Percentiles rank a stretch among this genome's conserved stretches.
Evolutionary conservation across 2,797 vertebrate genomes (phyloP).

Genomic region (Cynodonichthys magdalenae): DNA sequence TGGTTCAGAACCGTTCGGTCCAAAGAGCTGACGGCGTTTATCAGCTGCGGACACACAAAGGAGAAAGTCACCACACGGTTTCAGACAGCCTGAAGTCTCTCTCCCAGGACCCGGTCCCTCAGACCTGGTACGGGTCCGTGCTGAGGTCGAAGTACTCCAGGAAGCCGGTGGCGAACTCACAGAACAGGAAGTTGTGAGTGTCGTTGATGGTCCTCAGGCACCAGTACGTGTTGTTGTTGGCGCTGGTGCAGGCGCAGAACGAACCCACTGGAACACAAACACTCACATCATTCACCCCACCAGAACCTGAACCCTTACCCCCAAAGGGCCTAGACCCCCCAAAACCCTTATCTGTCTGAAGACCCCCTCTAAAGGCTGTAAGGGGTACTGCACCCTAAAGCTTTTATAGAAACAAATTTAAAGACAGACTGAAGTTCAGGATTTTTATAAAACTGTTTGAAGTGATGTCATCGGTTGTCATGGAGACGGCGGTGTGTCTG

Average conservation of each 20-base stretch:
- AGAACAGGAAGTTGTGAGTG: slow-evolving; percentile 96
- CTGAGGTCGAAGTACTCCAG: slow-evolving; percentile 95
- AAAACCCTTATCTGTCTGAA: no score
- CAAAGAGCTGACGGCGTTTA: slow-evolving; percentile 90
- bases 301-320: no score
- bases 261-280: slow-evolving; percentile 83
- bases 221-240: slow-evolving; percentile 98
- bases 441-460: neutral
- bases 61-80: neutral
- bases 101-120: no score
- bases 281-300: neutral
- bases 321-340: no score
- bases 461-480: no score
- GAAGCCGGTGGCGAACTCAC: slow-evolving; percentile 96
- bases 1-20: slow-evolving; percentile 90
- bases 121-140: slow-evolving; percentile 91
- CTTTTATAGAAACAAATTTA: no score
- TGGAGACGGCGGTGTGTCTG: neutral
- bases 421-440: neutral
- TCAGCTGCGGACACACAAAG: slow-evolving; percentile 74
- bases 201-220: slow-evolving; percentile 95
- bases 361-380: no score
- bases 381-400: no score
- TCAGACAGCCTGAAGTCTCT: neutral
- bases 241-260: slow-evolving; percentile 96